These are phyloP conservation scores for Mycetomoellerius zeteki DNA, from an alignment of 1,140 invertebrate genomes.

Conservation along the genomic window DNA sequence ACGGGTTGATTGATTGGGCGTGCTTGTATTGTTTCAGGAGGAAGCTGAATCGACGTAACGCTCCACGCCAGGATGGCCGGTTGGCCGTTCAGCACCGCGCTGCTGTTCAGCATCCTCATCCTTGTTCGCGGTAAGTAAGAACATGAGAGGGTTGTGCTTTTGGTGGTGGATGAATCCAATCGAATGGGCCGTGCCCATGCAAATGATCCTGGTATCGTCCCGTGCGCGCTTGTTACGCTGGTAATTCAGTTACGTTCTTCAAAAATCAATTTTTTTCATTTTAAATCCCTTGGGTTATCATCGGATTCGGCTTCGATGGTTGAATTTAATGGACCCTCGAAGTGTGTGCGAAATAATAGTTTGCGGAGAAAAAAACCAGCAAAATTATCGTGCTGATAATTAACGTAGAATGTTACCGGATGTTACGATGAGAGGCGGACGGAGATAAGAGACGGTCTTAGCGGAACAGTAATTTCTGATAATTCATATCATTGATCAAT, in stretches of 20 bases:
- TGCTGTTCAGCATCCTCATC: conserved; percentile 85
- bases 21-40: conserved; percentile 84
- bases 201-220: conserved; percentile 53
- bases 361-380: too few relatives aligned
- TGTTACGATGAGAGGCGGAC: too few relatives aligned
- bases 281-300: conserved; percentile 30
- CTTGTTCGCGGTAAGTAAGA: conserved; percentile 85
- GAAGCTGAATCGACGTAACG: conserved; percentile 87
- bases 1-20: conserved; percentile 82
- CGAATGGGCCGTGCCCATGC: not conserved
- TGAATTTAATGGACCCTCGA: conserved; percentile 40
- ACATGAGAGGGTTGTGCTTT: conserved; percentile 56
- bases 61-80: conserved; percentile 86
- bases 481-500: not conserved
- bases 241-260: conserved; percentile 53
- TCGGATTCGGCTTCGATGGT: not conserved
- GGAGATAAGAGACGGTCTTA: not conserved
- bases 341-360: not conserved
- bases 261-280: conserved; percentile 54
- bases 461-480: not conserved
- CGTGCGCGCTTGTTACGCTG: conserved; percentile 49
- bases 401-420: not conserved
- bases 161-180: not conserved
- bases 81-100: conserved; percentile 83
- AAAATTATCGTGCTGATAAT: not conserved